These are phyloP conservation scores for Lymantria dispar DNA, from an alignment of 2,888 invertebrate genomes.

Conservation along the genomic window DNA sequence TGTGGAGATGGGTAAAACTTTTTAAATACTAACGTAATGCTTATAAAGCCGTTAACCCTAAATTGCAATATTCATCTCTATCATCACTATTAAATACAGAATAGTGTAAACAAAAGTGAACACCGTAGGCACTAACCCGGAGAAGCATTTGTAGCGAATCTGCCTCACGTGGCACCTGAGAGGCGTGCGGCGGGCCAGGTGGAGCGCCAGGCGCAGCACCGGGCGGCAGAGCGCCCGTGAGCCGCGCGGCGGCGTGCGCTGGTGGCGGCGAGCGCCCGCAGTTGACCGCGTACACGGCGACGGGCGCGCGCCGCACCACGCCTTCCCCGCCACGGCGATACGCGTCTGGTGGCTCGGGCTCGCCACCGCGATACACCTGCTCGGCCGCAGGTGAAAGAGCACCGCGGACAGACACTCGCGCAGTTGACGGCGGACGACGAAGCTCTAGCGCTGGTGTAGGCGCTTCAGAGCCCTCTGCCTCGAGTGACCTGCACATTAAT, in stretches of 20 bases:
- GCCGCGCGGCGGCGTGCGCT: constrained; percentile 85
- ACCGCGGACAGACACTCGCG: not conserved
- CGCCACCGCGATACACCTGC: constrained; percentile 63
- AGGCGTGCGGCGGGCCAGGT: constrained; percentile 79
- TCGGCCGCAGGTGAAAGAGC: not conserved
- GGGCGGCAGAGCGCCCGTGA: constrained; percentile 48
- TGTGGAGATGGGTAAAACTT: too few relatives aligned
- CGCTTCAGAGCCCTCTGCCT: constrained; percentile 83
- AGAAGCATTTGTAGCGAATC: constrained; percentile 91
- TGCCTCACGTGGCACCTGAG: constrained; percentile 91
- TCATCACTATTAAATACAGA: too few relatives aligned
- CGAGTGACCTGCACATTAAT: constrained; percentile 64
- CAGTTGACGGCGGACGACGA: not conserved
- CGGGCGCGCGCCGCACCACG: constrained; percentile 18
- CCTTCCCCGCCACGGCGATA: constrained; percentile 27
- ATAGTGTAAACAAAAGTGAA: too few relatives aligned
- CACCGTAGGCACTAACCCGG: constrained; percentile 68
- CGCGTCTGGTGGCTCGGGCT: constrained; percentile 38
- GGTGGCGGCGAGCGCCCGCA: constrained; percentile 44
- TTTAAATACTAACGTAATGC: too few relatives aligned
- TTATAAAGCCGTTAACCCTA: too few relatives aligned
- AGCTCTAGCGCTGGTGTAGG: constrained; percentile 87
- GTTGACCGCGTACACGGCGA: constrained; percentile 43
- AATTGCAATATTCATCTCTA: too few relatives aligned
- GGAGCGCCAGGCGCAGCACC: constrained; percentile 45